Percentiles rank a stretch among this genome's conserved stretches.
Evolutionary conservation across 2,113 vertebrate genomes (phyloP).

Genomic region (Lanius ludovicianus): DNA sequence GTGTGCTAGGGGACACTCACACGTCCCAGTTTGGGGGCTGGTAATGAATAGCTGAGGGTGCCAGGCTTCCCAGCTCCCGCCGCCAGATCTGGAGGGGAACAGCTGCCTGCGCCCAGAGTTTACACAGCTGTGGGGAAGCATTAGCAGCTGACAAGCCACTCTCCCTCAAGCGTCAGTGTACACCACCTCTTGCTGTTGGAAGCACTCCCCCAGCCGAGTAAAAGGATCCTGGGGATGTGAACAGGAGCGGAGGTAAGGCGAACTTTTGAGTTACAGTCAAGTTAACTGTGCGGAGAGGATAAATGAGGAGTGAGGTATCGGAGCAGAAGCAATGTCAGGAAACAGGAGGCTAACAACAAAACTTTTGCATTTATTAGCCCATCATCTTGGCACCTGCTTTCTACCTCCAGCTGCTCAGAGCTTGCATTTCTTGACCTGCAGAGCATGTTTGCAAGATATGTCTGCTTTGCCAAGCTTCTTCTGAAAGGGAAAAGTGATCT

Average conservation of each 20-base stretch:
- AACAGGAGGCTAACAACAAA: neutral
- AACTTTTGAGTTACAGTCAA: neutral
- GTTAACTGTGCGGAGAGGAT: neutral
- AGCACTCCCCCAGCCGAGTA: neutral
- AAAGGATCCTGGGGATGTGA: neutral
- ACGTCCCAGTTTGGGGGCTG: neutral
- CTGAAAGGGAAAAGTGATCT: neutral
- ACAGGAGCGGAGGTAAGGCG: fast-evolving
- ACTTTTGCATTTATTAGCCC: neutral
- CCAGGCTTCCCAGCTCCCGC: constrained; percentile 3
- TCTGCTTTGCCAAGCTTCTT: neutral
- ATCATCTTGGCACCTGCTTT: neutral
- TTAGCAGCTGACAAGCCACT: constrained; percentile 51
- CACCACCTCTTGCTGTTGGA: neutral
- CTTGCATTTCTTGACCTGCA: neutral
- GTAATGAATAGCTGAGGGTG: constrained; percentile 8
- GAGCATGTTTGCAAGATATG: neutral
- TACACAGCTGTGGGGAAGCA: constrained; percentile 51
- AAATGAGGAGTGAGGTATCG: fast-evolving
- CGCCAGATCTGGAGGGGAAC: constrained; percentile 40
- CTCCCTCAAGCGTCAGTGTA: neutral
- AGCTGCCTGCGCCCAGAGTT: constrained; percentile 31
- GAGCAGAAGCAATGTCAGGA: neutral
- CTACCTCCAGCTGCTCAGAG: neutral
- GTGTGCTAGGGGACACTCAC: neutral